A percentile compares a stretch with the other conserved stretches of the same genome.
These are phyloP conservation scores for Orgyia antiqua DNA, from an alignment of 2,888 invertebrate genomes.

Conservation along the genomic window DNA sequence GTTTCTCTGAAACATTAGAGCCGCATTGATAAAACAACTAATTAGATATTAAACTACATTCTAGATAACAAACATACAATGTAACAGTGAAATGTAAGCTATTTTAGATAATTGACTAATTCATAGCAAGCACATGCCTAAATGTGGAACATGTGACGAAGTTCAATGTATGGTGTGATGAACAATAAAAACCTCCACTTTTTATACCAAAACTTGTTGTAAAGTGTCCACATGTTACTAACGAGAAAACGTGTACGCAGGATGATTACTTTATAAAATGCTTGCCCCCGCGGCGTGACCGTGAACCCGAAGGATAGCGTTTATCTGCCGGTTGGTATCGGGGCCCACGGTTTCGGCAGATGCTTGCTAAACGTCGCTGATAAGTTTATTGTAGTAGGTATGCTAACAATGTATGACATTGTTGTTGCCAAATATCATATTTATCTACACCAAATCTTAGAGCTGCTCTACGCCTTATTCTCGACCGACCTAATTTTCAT, in stretches of 20 bases:
- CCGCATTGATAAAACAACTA: too few species aligned
- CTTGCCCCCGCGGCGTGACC: slow-evolving; percentile 45
- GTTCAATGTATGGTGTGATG: slow-evolving; percentile 36
- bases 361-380: slow-evolving; percentile 55
- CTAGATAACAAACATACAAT: slow-evolving; percentile 16
- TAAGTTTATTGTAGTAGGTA: slow-evolving; percentile 30
- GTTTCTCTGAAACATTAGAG: too few species aligned
- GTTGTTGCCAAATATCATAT: too few species aligned
- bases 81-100: slow-evolving; percentile 19
- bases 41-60: slow-evolving; percentile 21
- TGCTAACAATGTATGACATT: too few species aligned
- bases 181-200: slow-evolving; percentile 35
- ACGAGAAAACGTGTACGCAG: slow-evolving; percentile 34
- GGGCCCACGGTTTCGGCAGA: slow-evolving; percentile 60
- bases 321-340: slow-evolving; percentile 56
- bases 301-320: slow-evolving; percentile 53
- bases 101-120: slow-evolving; percentile 26
- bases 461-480: too few species aligned
- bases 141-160: slow-evolving; percentile 41
- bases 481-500: too few species aligned
- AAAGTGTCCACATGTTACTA: slow-evolving; percentile 36
- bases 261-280: slow-evolving; percentile 42
- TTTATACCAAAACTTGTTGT: slow-evolving; percentile 33
- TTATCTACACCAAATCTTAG: too few species aligned
- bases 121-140: slow-evolving; percentile 33